Evolutionary conservation across 2,888 invertebrate species (phyloP), one percentile per base, ranked within the genome.

Genomic region (Ctena decussata): DNA sequence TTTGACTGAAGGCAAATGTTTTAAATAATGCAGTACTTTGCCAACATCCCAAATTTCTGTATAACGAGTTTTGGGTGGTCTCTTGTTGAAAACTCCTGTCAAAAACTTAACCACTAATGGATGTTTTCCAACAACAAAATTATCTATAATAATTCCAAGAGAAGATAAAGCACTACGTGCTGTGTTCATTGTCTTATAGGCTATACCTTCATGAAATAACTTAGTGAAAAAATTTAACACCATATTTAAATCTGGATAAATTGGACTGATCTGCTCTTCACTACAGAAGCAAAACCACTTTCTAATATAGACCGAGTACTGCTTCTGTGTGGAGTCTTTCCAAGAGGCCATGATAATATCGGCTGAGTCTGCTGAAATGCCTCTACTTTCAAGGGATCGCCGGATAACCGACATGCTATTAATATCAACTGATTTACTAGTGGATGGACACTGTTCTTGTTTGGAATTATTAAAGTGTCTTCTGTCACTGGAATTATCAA

Each of bases 251-350:
- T 0, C 0, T 46, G 71, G 21, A 44, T 79, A 71, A 65, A 65
- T 3, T 24, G 2, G 6, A 65, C 21, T 27, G 27, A 65, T n/a
- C 69, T n/a, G 32, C 30, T 39, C 75, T 81, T 78, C 18, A 81
- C 46, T 41, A 72, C 84, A 84, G 84, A 78, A 76, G 0, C 1
- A 24, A 35, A 69, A 21, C 79, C 81, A 84, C 35, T 60, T 75
- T 24, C 75, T 72, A 39, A 77, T 65, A 73, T 83, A 83, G 30
- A 57, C 39, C 0, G 60, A 32, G 39, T 81, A 86, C 53, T 86
- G 86, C 69, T 78, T 79, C 53, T 83, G 44, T 8, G 83, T 80
- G 18, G 57, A 27, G n/a, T 12, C 60, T 71, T 53, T 70, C 65
- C 85, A 82, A 21, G 82, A 85, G 6, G 46, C 24, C 46, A 77